phyloP scores from a whole-genome alignment of 2,113 vertebrate species.

The Channa argus region DNA sequence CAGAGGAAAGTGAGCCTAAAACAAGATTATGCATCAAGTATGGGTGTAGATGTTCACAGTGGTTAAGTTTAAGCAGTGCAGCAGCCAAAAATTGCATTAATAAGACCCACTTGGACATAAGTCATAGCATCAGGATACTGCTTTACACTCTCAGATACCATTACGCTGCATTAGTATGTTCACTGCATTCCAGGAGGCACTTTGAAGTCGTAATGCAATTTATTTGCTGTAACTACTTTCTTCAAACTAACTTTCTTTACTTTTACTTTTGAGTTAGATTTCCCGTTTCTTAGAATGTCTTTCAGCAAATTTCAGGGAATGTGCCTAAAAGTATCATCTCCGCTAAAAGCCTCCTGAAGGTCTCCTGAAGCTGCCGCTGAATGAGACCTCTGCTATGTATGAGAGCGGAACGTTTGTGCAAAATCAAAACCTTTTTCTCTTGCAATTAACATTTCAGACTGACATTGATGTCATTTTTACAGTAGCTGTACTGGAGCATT shows the following conservation, averaged over 20 bases:
- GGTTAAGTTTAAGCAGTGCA: background rate
- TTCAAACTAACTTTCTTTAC: slow-evolving; percentile 5
- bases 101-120: background rate
- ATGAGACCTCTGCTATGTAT: too few relatives aligned
- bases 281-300: background rate
- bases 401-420: too few relatives aligned
- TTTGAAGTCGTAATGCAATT: slow-evolving; percentile 55
- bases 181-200: slow-evolving; percentile 11
- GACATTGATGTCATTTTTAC: too few relatives aligned
- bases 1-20: background rate
- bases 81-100: slow-evolving; percentile 17
- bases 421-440: too few relatives aligned
- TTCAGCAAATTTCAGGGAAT: slow-evolving; percentile 12
- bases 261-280: slow-evolving; percentile 22
- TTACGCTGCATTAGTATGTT: slow-evolving; percentile 40
- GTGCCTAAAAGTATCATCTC: background rate
- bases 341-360: background rate
- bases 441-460: too few relatives aligned
- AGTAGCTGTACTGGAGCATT: too few relatives aligned
- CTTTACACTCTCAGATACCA: slow-evolving; percentile 18
- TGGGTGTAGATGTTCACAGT: slow-evolving; percentile 1
- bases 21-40: slow-evolving; percentile 7
- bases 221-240: slow-evolving; percentile 42
- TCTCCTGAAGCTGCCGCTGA: too few relatives aligned
- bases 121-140: background rate